phyloP scores from a whole-genome alignment of 64 coral and sea anemone genomes.

The Montipora sp. region DNA sequence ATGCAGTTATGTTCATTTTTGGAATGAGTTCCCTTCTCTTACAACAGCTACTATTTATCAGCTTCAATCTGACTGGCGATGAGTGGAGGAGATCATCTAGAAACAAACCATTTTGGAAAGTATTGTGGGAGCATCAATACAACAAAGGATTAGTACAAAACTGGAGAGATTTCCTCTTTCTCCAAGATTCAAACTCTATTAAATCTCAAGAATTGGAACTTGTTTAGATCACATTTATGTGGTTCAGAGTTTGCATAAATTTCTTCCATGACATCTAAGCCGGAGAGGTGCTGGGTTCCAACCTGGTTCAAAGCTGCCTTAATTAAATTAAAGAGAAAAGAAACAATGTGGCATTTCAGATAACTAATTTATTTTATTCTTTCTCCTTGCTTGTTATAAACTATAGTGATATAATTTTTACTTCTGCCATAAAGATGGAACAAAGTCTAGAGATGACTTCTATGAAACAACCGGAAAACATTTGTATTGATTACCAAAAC shows the following conservation, averaged over 20 bases:
- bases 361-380: no score
- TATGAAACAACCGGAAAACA: no score
- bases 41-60: constrained; percentile 81
- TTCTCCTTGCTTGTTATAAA: no score
- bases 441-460: no score
- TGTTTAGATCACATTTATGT: background rate
- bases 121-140: constrained; percentile 65
- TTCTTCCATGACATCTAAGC: no score
- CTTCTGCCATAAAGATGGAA: no score
- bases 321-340: no score
- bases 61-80: constrained; percentile 89
- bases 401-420: no score
- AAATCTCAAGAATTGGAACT: constrained; percentile 25
- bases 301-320: no score
- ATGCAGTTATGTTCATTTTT: constrained; percentile 74
- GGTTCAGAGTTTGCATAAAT: no score
- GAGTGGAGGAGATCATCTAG: constrained; percentile 80
- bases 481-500: background rate
- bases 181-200: background rate
- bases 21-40: constrained; percentile 72
- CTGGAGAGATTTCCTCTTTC: constrained; percentile 76
- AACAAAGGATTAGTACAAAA: constrained; percentile 79
- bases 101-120: constrained; percentile 70
- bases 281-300: no score
- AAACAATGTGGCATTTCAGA: no score